Percentiles rank a stretch among this genome's conserved stretches.
These are phyloP conservation scores for Amphipyra berbera DNA, from an alignment of 2,888 invertebrate species.

Conservation along the genomic window DNA sequence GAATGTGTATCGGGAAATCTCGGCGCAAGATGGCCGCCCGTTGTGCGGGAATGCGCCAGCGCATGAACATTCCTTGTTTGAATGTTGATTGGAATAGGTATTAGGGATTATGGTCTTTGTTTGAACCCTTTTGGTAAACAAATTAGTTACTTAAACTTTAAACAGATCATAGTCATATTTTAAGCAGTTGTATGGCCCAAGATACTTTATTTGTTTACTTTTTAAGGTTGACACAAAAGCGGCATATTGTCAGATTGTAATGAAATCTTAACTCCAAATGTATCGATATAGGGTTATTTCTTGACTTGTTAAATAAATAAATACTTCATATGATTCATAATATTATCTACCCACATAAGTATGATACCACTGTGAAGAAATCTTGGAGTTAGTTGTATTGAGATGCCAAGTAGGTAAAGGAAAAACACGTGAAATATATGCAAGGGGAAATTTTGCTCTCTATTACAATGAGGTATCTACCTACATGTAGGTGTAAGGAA, in stretches of 20 bases:
- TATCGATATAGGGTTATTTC: too few species aligned
- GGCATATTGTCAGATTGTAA: background rate
- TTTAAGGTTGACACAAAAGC: background rate
- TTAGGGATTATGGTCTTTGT: slow-evolving; percentile 16
- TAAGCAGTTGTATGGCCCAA: background rate
- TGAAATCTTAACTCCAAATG: background rate
- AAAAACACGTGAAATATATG: slow-evolving; percentile 16
- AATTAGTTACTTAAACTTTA: background rate
- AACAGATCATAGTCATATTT: background rate
- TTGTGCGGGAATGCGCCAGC: slow-evolving; percentile 73
- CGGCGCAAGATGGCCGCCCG: slow-evolving; percentile 85
- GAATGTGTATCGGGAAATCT: slow-evolving; percentile 77
- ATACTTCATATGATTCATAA: too few species aligned
- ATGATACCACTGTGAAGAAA: background rate
- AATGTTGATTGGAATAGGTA: slow-evolving; percentile 45
- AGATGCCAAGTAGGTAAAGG: background rate
- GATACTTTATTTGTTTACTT: background rate
- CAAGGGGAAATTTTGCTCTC: slow-evolving; percentile 6
- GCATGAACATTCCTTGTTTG: slow-evolving; percentile 60
- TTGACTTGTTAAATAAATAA: too few species aligned
- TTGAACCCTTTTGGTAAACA: background rate
- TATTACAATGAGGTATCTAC: slow-evolving; percentile 5
- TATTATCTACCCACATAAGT: background rate
- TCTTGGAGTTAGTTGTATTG: background rate
- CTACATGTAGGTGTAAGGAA: slow-evolving; percentile 2